Evolutionary conservation across 2,797 vertebrate genomes (phyloP).

Genomic region (Nannoperca obscura): DNA sequence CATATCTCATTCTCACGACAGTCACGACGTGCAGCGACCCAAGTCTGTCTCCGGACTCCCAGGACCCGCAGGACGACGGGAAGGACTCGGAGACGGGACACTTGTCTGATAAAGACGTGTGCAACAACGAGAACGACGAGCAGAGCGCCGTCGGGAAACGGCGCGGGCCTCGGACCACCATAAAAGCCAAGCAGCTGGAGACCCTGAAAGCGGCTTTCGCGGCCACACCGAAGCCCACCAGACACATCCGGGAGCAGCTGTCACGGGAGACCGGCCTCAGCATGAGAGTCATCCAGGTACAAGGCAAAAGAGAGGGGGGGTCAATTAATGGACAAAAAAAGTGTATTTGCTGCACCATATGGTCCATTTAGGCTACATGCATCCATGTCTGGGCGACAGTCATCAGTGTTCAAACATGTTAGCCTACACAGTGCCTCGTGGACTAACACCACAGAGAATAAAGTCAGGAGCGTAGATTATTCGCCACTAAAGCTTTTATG

Average conservation of each 20-base stretch:
- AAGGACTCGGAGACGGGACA: slow-evolving; percentile 96
- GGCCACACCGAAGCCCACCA: slow-evolving; percentile 94
- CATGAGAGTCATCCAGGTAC: slow-evolving; percentile 96
- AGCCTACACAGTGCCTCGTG: too few species aligned
- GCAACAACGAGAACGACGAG: slow-evolving; percentile 94
- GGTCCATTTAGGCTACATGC: neutral
- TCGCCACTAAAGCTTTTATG: neutral
- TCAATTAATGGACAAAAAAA: neutral
- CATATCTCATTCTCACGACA: slow-evolving; percentile 61
- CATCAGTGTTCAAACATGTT: neutral
- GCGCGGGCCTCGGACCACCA: slow-evolving; percentile 95
- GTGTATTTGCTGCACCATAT: neutral
- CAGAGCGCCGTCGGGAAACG: slow-evolving; percentile 93
- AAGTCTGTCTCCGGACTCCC: slow-evolving; percentile 96
- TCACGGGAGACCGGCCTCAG: slow-evolving; percentile 94
- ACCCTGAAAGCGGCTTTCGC: slow-evolving; percentile 94
- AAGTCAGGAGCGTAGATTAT: neutral
- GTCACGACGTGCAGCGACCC: slow-evolving; percentile 97
- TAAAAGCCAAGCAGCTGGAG: slow-evolving; percentile 98
- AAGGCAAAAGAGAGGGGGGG: rapidly evolving
- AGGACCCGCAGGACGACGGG: slow-evolving; percentile 95
- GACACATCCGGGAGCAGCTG: slow-evolving; percentile 95
- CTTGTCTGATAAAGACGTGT: slow-evolving; percentile 93
- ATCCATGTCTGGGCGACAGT: neutral
- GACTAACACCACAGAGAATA: neutral